These are phyloP conservation scores for Dicroscelio sp. DNA, from an alignment of 2,888 invertebrate genomes.

Conservation along the genomic window DNA sequence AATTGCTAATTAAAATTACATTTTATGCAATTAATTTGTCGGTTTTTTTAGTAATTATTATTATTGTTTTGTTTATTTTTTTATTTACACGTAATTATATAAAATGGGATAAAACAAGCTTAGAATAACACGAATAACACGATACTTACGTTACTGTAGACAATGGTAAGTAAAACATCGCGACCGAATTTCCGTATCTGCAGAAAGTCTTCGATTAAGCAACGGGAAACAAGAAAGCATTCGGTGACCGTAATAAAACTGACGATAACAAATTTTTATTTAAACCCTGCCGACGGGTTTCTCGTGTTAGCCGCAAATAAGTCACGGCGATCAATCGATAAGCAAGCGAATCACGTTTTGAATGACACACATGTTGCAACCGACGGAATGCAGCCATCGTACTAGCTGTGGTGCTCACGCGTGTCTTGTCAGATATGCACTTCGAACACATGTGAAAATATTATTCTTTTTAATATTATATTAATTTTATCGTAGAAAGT, in stretches of 20 bases:
- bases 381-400: constrained; percentile 89
- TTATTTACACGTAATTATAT: no score
- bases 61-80: no score
- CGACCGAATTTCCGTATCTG: constrained; percentile 69
- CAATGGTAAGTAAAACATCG: constrained; percentile 32
- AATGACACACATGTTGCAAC: constrained; percentile 91
- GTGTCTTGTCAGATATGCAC: constrained; percentile 81
- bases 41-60: no score
- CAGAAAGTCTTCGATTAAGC: constrained; percentile 63
- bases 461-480: constrained; percentile 21
- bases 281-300: constrained; percentile 79
- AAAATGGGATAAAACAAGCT: no score
- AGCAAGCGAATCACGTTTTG: constrained; percentile 90
- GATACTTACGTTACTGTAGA: constrained; percentile 26
- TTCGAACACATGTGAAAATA: constrained; percentile 51
- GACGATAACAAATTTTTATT: constrained; percentile 80
- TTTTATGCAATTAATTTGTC: no score
- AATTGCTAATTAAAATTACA: no score
- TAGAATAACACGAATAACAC: no score
- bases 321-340: constrained; percentile 88
- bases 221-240: constrained; percentile 75
- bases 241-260: constrained; percentile 77
- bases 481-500: constrained; percentile 69
- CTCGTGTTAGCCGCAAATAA: constrained; percentile 87
- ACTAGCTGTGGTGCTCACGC: constrained; percentile 74